These are phyloP conservation scores for Limnothrissa miodon DNA, from an alignment of 2,113 vertebrate genomes.

Conservation along the genomic window DNA sequence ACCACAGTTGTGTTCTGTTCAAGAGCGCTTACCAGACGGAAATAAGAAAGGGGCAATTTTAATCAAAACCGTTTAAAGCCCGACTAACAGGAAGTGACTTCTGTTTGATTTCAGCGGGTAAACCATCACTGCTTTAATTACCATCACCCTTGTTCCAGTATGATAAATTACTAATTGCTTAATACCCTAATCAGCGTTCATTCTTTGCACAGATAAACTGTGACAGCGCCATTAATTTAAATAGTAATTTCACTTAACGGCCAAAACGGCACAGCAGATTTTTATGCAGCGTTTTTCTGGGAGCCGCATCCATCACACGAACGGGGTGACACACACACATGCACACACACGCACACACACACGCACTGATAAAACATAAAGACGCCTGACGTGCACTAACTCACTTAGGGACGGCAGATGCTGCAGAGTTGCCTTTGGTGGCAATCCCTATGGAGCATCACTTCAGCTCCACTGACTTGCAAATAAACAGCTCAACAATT, in stretches of 20 bases:
- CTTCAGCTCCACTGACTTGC: slow-evolving; percentile 99
- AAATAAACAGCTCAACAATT: slow-evolving; percentile 90
- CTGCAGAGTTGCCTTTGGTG: slow-evolving; percentile 90
- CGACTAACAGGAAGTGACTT: slow-evolving; percentile 86
- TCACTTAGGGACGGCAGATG: slow-evolving; percentile 99
- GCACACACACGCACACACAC: no score
- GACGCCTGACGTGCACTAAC: slow-evolving; percentile 99
- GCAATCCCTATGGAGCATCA: slow-evolving; percentile 98
- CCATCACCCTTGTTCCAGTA: slow-evolving; percentile 93
- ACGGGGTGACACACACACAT: slow-evolving; percentile 92
- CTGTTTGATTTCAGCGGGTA: slow-evolving; percentile 92
- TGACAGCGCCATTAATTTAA: slow-evolving; percentile 97
- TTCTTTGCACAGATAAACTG: slow-evolving; percentile 94
- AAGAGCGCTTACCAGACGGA: neutral
- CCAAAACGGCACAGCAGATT: slow-evolving; percentile 91
- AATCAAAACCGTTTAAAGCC: slow-evolving; percentile 36
- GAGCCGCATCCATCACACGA: slow-evolving; percentile 93
- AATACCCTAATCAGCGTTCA: slow-evolving; percentile 98
- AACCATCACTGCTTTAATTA: slow-evolving; percentile 96
- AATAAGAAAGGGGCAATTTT: neutral
- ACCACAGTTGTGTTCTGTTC: neutral
- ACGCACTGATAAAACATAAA: no score
- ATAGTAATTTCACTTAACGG: slow-evolving; percentile 98
- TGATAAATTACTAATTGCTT: slow-evolving; percentile 99
- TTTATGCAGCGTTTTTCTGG: slow-evolving; percentile 91